Evolutionary conservation across 2,113 vertebrate species (phyloP), one percentile per base, ranked within the genome.

Genomic region (Vimba vimba): DNA sequence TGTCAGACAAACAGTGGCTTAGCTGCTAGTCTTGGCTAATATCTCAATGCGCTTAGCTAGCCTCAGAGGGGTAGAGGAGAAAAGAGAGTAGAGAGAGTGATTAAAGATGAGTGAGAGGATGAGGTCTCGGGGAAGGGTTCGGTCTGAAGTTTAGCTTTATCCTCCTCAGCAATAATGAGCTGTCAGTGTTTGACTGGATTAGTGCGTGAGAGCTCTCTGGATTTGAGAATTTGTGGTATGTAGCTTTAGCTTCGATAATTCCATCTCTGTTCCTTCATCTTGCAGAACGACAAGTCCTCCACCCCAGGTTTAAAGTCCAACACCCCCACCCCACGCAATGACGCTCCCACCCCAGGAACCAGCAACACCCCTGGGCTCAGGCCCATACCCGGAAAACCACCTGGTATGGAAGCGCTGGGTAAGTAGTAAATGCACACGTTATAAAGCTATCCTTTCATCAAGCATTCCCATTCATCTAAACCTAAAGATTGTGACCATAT

Each of bases 241-340:
- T 73, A 60, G 76, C 33, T 78, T 82, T 73, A 85, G 76, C 69
- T 60, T 47, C 2, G 50, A 77, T 83, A 74, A 50, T 78, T 82
- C 86, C 47, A 78, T 83, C 43, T 82, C n/a, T 23, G 25, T 86
- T 68, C n/a, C 79, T 69, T 78, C 50, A 80, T 87, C 82, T 33
- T 76, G 21, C 94, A 99, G 97, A 99, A 98, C 0, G 98, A 99
- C 94, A 99, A 99, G 90, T 98, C 98, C 4, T 98, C 97, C 4
- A 99, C 97, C 4, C 98, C 98, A 0, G 97, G 97, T 86, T 96
- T 98, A 89, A 99, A 99, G 91, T 99, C 98, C 47, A 98, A 97
- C 94, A 98, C 97, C 39, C 98, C 98, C 8, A 98, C 97, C 1
- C 97, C 97, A 0, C 94, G 97, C 84, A 99, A 97, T 0, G 97